A percentile compares a stretch with the other conserved stretches of the same genome.
Evolutionary conservation across 2,113 vertebrate species (phyloP).

Genomic region (Mormyrus lacerda): DNA sequence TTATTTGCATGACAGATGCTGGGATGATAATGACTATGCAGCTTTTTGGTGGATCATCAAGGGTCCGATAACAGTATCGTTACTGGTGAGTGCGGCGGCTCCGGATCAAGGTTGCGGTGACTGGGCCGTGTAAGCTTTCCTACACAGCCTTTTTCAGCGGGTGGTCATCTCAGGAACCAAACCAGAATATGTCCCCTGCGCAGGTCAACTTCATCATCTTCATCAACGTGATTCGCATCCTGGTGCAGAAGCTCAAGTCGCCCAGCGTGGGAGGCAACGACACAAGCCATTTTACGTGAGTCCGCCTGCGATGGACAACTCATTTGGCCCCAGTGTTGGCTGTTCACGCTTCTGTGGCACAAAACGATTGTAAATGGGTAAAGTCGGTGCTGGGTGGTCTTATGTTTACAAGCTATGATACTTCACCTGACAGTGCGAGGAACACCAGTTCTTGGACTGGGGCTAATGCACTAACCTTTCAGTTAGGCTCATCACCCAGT

Average conservation of each 20-base stretch:
- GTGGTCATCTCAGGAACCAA: background rate
- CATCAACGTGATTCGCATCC: conserved; percentile 63
- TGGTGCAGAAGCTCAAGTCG: conserved; percentile 66
- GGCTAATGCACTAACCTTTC: background rate
- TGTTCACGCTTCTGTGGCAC: background rate
- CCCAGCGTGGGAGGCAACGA: conserved; percentile 56
- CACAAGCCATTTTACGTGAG: conserved; percentile 63
- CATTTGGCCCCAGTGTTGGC: background rate
- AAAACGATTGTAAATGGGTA: background rate
- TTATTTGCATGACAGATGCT: conserved; percentile 51
- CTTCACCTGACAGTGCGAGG: background rate
- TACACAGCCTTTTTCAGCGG: background rate
- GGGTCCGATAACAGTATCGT: conserved; percentile 61
- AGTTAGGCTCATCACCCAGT: background rate
- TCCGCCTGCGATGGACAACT: background rate
- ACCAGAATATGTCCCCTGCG: background rate
- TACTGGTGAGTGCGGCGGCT: conserved; percentile 57
- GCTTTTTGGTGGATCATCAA: conserved; percentile 69
- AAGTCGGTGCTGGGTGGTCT: background rate
- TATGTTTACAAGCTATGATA: background rate
- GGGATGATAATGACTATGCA: conserved; percentile 61
- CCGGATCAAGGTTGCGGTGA: background rate
- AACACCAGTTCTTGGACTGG: background rate
- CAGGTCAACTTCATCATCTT: conserved; percentile 66
- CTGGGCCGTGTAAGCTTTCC: background rate